Percentiles rank a stretch among this genome's conserved stretches.
These are phyloP conservation scores for Turdus rufiventris DNA, from an alignment of 2,113 vertebrate genomes.

Conservation along the genomic window DNA sequence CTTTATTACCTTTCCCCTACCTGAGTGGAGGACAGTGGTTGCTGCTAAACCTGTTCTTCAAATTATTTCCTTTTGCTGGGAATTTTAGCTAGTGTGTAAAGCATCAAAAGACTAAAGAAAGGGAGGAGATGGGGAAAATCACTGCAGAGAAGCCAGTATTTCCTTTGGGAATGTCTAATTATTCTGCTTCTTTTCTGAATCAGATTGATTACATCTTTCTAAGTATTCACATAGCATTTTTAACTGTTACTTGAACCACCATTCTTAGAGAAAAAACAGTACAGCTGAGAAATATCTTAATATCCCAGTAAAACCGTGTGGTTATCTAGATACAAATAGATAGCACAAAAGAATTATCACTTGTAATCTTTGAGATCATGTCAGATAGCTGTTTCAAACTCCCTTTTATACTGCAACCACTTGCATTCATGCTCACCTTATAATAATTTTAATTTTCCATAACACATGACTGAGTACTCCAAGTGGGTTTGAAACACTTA, in stretches of 20 bases:
- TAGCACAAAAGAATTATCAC: neutral
- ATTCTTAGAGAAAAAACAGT: neutral
- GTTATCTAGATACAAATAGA: neutral
- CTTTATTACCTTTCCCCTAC: neutral
- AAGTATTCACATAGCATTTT: neutral
- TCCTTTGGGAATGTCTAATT: neutral
- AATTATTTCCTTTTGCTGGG: neutral
- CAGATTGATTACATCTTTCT: neutral
- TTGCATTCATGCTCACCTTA: neutral
- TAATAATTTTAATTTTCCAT: neutral
- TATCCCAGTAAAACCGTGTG: neutral
- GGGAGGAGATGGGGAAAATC: neutral
- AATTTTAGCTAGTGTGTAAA: neutral
- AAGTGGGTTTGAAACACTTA: neutral
- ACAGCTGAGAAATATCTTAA: neutral
- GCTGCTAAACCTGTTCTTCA: neutral
- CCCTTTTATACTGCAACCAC: neutral
- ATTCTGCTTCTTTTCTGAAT: neutral
- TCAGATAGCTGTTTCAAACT: neutral
- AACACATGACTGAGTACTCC: neutral
- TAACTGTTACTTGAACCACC: neutral
- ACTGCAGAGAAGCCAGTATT: neutral
- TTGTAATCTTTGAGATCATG: neutral
- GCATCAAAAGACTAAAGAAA: neutral
- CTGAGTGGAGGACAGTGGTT: neutral